Evolutionary conservation across 1,140 invertebrate genomes (phyloP).

Genomic region (Drosophila burlai): DNA sequence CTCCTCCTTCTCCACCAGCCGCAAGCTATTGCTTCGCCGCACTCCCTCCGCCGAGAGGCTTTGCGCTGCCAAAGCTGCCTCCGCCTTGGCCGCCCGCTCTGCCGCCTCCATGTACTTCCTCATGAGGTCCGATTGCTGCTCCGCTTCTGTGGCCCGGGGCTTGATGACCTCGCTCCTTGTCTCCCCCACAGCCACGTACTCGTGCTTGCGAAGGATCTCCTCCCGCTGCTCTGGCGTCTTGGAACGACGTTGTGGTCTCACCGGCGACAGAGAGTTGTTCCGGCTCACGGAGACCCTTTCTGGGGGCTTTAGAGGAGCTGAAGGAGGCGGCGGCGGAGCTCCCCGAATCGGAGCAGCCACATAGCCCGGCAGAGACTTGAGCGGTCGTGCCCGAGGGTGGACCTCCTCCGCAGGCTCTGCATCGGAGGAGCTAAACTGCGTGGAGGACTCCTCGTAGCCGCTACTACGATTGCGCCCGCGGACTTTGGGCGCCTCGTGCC

Average conservation of each 20-base stretch:
- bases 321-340: conserved; percentile 55
- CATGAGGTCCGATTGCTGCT: conserved; percentile 56
- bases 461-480: conserved; percentile 67
- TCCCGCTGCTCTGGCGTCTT: conserved; percentile 74
- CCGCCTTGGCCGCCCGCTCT: conserved; percentile 56
- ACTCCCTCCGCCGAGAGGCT: conserved; percentile 44
- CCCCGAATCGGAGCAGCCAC: conserved; percentile 68
- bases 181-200: conserved; percentile 67
- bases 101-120: conserved; percentile 68
- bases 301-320: background rate
- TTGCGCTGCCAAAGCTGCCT: conserved; percentile 57
- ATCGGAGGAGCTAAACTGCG: conserved; percentile 81
- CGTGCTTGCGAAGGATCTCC: conserved; percentile 38
- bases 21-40: conserved; percentile 60
- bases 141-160: conserved; percentile 43
- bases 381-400: background rate
- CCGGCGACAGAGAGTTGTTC: conserved; percentile 70
- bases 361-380: conserved; percentile 27
- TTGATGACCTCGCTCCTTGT: conserved; percentile 4
- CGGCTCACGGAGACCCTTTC: conserved; percentile 60
- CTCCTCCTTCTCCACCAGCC: conserved; percentile 25
- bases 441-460: conserved; percentile 81
- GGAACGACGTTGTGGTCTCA: conserved; percentile 74
- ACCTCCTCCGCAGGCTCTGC: conserved; percentile 68
- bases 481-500: conserved; percentile 56